These are phyloP conservation scores for Hyperoodon ampullatus DNA, from an alignment of 2,113 vertebrate genomes.

Conservation along the genomic window DNA sequence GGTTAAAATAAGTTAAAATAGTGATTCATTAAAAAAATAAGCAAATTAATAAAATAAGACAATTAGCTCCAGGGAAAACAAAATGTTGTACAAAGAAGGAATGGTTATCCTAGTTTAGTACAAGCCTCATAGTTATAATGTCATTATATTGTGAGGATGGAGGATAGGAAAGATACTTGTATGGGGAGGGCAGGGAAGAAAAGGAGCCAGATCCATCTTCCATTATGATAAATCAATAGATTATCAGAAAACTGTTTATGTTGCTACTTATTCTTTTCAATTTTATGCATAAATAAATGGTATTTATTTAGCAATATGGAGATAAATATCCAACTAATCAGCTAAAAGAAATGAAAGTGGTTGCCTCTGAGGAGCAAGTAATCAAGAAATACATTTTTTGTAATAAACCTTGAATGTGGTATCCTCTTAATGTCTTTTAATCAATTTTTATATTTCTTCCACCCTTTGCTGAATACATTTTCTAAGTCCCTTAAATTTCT, in stretches of 20 bases:
- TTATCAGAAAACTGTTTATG: neutral
- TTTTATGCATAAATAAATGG: constrained; percentile 20
- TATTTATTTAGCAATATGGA: constrained; percentile 17
- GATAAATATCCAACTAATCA: constrained; percentile 14
- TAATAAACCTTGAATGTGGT: neutral
- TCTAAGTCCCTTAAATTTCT: neutral
- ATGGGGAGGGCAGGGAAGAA: neutral
- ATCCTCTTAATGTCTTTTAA: neutral
- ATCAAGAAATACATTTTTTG: neutral
- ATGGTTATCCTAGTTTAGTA: neutral
- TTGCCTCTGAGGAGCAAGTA: neutral
- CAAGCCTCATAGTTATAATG: neutral
- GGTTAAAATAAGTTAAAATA: no score
- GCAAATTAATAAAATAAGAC: neutral
- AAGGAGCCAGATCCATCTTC: neutral
- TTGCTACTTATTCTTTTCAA: neutral
- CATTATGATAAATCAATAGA: neutral
- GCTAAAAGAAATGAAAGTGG: constrained; percentile 1
- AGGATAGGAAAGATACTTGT: neutral
- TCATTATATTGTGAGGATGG: neutral
- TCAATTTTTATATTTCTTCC: neutral
- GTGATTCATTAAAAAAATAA: neutral
- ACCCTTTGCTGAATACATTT: neutral
- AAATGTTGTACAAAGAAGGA: neutral
- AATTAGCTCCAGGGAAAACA: neutral